Evolutionary conservation across 2,888 invertebrate genomes (phyloP).

Genomic region (Reticulitermes lucifugus): DNA sequence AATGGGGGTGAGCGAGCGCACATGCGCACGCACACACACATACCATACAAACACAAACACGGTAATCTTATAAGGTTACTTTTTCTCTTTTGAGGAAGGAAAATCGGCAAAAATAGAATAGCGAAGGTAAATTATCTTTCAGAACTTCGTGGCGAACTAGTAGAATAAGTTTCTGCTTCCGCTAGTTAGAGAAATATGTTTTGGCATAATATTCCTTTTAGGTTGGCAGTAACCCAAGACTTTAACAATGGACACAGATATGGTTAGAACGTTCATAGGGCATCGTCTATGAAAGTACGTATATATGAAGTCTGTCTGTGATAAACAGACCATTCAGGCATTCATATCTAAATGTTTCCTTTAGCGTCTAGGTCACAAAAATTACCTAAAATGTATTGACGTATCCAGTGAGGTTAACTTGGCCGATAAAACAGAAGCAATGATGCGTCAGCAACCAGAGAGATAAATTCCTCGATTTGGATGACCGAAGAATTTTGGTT

Average conservation of each 20-base stretch:
- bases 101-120: neutral
- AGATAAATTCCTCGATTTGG: no score
- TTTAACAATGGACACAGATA: neutral
- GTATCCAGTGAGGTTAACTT: neutral
- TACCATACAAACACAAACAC: no score
- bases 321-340: neutral
- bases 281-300: neutral
- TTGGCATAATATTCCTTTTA: neutral
- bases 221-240: neutral
- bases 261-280: neutral
- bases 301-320: neutral
- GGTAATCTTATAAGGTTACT: no score
- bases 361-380: neutral
- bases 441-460: no score
- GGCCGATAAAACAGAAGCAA: no score
- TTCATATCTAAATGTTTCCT: neutral
- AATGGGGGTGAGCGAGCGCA: no score
- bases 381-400: neutral
- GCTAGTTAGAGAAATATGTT: neutral
- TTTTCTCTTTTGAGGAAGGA: neutral
- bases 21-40: no score
- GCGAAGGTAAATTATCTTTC: neutral
- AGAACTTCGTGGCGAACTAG: neutral
- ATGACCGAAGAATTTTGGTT: no score
- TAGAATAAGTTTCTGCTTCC: neutral